phyloP scores from a whole-genome alignment of 2,113 vertebrate species.

The Melanerpes aurifrons region DNA sequence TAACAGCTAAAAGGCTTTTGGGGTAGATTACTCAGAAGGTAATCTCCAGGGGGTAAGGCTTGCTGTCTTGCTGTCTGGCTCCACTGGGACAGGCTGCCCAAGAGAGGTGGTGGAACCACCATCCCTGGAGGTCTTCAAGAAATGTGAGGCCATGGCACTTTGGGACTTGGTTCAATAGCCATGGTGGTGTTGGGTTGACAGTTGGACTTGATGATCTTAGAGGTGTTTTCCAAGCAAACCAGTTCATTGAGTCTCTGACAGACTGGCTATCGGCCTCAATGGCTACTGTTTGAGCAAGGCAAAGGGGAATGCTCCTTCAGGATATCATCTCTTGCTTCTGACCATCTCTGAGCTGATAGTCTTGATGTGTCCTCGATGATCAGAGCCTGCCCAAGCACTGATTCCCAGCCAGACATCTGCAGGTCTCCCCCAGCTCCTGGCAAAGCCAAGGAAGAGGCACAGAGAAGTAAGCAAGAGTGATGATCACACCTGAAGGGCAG shows the following conservation, averaged over 20 bases:
- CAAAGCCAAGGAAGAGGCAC: not conserved
- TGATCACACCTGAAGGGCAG: not conserved
- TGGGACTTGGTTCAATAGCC: too few species aligned
- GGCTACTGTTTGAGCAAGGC: not conserved
- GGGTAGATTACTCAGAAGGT: not conserved
- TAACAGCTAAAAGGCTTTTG: not conserved
- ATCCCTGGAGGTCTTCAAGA: too few species aligned
- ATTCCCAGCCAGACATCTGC: not conserved
- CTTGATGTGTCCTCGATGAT: not conserved
- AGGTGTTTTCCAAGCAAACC: too few species aligned
- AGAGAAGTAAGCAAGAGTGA: not conserved
- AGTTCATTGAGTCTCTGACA: not conserved
- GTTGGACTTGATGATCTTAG: too few species aligned
- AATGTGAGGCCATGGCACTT: too few species aligned
- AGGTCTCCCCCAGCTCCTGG: not conserved
- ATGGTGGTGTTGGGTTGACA: too few species aligned
- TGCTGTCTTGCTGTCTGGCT: not conserved
- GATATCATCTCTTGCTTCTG: not conserved
- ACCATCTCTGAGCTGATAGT: too few species aligned
- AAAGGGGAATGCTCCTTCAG: not conserved
- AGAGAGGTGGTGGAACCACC: too few species aligned
- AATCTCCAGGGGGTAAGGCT: not conserved
- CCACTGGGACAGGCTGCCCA: too few species aligned
- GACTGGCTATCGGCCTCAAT: not conserved
- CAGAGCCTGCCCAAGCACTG: not conserved